Conservation (phyloP, 2,113 vertebrate species). For the Zosterops japonicus region DNA sequence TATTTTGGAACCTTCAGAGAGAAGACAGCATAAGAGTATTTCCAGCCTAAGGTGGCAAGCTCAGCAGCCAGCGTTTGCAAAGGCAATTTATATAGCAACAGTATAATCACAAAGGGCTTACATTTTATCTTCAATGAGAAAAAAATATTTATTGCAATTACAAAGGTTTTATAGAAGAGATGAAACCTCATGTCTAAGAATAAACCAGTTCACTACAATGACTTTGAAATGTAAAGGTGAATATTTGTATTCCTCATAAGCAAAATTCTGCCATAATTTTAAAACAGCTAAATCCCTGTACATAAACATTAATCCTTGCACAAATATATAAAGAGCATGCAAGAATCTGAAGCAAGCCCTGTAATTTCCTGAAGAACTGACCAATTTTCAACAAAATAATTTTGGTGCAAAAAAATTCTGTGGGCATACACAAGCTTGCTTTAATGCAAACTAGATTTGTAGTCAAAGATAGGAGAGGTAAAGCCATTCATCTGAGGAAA, state of each 20-base stretch:
- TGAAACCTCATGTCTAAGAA: not conserved
- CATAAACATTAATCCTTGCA: not conserved
- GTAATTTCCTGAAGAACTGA: not conserved
- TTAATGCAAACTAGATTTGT: not conserved
- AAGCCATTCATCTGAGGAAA: conserved; percentile 25
- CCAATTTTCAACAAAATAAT: not conserved
- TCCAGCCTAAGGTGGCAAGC: not conserved
- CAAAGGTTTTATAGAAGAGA: not conserved
- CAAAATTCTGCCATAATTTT: not conserved
- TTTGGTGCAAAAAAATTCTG: not conserved
- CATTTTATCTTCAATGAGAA: not conserved
- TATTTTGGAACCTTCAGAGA: not conserved
- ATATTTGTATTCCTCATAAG: not conserved
- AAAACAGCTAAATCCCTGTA: not conserved
- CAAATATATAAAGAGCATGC: not conserved
- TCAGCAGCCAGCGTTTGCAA: not conserved
- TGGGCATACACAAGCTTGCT: not conserved
- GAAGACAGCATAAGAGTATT: not conserved
- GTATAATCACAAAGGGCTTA: not conserved
- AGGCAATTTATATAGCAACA: not conserved
- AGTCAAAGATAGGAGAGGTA: not conserved
- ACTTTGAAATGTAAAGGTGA: not conserved
- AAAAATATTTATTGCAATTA: not conserved
- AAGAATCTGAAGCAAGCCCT: not conserved
- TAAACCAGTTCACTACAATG: not conserved